Evolutionary conservation across 2,113 vertebrate genomes (phyloP).

Genomic region (Labrus mixtus): DNA sequence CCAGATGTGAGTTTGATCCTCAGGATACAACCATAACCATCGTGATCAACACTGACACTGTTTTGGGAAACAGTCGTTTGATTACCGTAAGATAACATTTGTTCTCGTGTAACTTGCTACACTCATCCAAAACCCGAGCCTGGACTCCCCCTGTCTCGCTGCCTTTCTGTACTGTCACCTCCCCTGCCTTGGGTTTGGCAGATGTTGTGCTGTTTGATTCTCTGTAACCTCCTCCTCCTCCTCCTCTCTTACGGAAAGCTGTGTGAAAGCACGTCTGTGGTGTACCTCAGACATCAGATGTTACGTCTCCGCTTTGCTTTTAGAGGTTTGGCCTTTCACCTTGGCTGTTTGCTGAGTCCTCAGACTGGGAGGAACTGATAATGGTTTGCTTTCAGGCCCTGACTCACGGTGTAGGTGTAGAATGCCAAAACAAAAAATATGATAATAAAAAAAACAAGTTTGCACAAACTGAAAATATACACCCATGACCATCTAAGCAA

Average conservation of each 20-base stretch:
- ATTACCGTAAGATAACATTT: conserved; percentile 16
- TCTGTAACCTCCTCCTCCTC: background rate
- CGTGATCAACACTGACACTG: background rate
- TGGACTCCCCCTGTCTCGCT: background rate
- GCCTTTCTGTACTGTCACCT: conserved; percentile 3
- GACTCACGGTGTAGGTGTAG: too few relatives aligned
- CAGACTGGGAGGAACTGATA: conserved; percentile 6
- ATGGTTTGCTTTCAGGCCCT: conserved; percentile 17
- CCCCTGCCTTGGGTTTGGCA: background rate
- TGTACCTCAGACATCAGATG: conserved; percentile 46
- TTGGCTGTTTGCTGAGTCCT: conserved; percentile 1
- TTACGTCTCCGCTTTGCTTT: conserved; percentile 37
- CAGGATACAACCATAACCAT: background rate
- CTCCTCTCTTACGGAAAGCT: background rate
- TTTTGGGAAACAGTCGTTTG: background rate
- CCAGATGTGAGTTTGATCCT: conserved; percentile 33
- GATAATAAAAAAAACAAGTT: too few relatives aligned
- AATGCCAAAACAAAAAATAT: too few relatives aligned
- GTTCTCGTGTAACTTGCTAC: conserved; percentile 8
- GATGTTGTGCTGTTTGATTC: background rate
- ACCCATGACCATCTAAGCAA: too few relatives aligned
- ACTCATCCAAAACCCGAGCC: background rate
- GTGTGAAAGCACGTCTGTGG: conserved; percentile 33
- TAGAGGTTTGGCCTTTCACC: conserved; percentile 44
- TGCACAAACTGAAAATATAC: too few relatives aligned